These are phyloP conservation scores for Harpagoxenus sublaevis DNA, from an alignment of 2,888 invertebrate species.

Conservation along the genomic window DNA sequence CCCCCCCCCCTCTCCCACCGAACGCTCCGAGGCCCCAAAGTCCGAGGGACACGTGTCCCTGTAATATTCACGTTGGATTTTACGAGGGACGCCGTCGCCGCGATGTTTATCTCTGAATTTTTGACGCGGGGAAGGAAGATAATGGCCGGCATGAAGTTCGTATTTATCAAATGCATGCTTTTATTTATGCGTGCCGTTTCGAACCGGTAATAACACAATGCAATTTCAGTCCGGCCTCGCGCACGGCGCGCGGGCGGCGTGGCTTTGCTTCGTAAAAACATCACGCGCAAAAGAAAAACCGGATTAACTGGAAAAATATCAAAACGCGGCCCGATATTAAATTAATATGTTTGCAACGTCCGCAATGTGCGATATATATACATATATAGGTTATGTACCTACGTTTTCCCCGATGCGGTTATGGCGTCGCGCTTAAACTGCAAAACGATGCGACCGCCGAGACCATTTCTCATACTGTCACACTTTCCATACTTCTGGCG, in stretches of 20 bases:
- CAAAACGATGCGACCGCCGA: slow-evolving; percentile 20
- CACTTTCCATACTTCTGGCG: slow-evolving; percentile 12
- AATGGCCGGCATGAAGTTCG: background rate
- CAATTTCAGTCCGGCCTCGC: slow-evolving; percentile 12
- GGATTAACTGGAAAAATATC: slow-evolving; percentile 51
- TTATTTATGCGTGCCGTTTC: slow-evolving; percentile 14
- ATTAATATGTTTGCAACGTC: slow-evolving; percentile 45
- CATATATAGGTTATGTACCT: too few relatives aligned
- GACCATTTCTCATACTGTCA: slow-evolving; percentile 32
- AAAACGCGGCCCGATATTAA: slow-evolving; percentile 46
- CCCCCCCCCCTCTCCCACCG: background rate
- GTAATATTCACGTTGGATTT: slow-evolving; percentile 23
- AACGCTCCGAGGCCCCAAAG: background rate
- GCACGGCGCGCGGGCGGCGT: too few relatives aligned
- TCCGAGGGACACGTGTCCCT: background rate
- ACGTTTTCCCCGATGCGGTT: slow-evolving; percentile 1
- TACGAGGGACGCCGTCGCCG: background rate
- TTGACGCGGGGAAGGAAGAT: background rate
- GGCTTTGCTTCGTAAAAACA: slow-evolving; percentile 16
- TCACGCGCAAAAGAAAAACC: slow-evolving; percentile 39
- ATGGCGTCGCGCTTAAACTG: slow-evolving; percentile 14
- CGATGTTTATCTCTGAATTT: slow-evolving; percentile 17
- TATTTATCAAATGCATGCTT: slow-evolving; percentile 11
- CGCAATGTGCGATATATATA: background rate
- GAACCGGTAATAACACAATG: slow-evolving; percentile 10